Evolutionary conservation across 1,140 invertebrate species (phyloP), one percentile per base, ranked within the genome.

Genomic region (Macrosteles quadrilineatus): DNA sequence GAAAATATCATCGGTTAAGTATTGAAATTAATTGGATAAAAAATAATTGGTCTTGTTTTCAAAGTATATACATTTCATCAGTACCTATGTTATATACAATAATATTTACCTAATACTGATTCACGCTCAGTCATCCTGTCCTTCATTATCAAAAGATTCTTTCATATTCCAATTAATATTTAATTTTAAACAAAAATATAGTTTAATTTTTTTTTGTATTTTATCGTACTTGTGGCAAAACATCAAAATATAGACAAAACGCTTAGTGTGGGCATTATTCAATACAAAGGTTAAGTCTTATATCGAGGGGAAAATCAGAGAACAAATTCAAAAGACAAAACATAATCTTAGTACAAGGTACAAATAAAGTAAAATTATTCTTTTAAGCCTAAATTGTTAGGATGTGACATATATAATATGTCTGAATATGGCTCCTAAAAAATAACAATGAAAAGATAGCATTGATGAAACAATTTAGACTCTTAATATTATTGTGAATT

Each of bases 21-120:
- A 59, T 27, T 25, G 2, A 59, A 25, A 59, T 25, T 29, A 59
- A 59, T 29, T 23, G 27, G 55, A 59, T 59, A 12, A 59, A 59
- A 59, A 59, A 59, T 59, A 59, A 59, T 59, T 59, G 27, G 55
- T 59, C 55, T 27, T 59, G 55, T 6, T 59, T 30, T 25, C 23
- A 59, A 59, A 27, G 4, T 21, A 14, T 59, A 59, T 59, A 21
- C 23, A 59, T 23, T 21, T 6, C 55, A 21, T 59, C 23, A 25
- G 12, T 14, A 21, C 12, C 6, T 59, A 29, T n/a, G 12, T 21
- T 59, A 59, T 59, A 29, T 59, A 59, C 55, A 59, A 59, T 59
- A 59, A 30, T 59, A 59, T 25, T 27, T 12, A n/a, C 21, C 55
- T 59, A 59, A 59, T 59, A 59, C 55, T 59, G 55, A 30, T 6